Conservation (phyloP, 2,113 vertebrate species). For the Tauraco erythrolophus region DNA sequence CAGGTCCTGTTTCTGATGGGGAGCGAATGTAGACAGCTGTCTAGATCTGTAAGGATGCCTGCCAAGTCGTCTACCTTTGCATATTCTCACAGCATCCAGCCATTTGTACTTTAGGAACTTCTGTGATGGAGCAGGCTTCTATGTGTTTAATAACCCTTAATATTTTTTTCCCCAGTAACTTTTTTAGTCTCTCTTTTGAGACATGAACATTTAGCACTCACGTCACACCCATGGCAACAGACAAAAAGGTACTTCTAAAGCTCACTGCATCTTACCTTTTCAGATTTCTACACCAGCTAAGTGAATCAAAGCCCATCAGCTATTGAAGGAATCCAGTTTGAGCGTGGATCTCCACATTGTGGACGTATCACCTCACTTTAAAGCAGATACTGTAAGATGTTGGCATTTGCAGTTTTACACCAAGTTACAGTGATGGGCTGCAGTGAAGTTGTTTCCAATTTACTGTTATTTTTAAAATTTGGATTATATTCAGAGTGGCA, state of each 20-base stretch:
- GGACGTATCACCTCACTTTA: neutral
- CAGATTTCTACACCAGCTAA: neutral
- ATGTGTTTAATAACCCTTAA: neutral
- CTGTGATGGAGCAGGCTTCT: neutral
- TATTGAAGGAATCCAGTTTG: neutral
- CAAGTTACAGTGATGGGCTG: neutral
- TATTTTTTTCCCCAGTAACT: neutral
- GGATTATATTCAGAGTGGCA: neutral
- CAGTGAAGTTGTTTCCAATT: neutral
- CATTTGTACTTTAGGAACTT: neutral
- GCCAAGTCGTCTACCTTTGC: fast-evolving
- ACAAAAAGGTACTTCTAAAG: neutral
- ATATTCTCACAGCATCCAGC: neutral
- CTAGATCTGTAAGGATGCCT: neutral
- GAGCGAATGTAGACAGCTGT: neutral
- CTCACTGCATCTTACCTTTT: neutral
- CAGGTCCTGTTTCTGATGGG: neutral
- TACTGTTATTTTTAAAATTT: neutral
- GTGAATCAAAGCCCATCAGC: neutral
- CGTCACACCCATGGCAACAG: neutral
- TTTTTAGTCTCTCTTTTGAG: neutral
- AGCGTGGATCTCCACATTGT: neutral
- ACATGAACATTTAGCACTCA: neutral
- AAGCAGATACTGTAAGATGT: neutral
- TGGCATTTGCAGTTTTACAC: neutral